Evolutionary conservation across 1,140 invertebrate genomes (phyloP).

Genomic region (Vanessa atalanta): DNA sequence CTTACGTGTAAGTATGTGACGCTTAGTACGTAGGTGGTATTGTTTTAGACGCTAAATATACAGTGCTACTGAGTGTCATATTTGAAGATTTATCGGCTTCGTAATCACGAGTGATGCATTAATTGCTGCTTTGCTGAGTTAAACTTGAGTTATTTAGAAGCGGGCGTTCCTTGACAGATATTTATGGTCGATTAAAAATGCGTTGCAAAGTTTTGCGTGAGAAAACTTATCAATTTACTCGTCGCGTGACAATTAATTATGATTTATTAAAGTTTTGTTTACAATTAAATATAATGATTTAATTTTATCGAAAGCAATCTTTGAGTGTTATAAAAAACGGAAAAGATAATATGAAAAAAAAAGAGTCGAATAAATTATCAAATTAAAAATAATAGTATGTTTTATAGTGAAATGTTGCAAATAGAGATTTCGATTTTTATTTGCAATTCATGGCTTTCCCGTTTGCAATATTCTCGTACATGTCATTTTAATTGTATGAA

Average conservation of each 20-base stretch:
- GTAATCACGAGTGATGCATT: conserved; percentile 9
- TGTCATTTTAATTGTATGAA: conserved; percentile 14
- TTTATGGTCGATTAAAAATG: conserved; percentile 3
- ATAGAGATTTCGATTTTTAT: background rate
- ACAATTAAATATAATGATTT: background rate
- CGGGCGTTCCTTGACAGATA: background rate
- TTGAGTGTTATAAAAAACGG: too few species aligned
- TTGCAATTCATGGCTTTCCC: background rate
- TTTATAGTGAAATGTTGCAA: too few species aligned
- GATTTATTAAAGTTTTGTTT: background rate
- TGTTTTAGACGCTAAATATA: conserved; percentile 42
- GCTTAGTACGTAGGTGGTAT: conserved; percentile 38
- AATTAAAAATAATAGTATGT: too few species aligned
- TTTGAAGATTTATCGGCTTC: conserved; percentile 20
- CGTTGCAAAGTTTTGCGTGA: background rate
- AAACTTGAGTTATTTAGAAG: conserved; percentile 5
- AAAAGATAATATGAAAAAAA: too few species aligned
- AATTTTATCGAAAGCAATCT: background rate
- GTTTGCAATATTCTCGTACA: background rate
- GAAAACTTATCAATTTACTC: background rate
- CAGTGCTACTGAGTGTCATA: conserved; percentile 32
- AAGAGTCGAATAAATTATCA: too few species aligned
- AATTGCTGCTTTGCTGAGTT: conserved; percentile 7
- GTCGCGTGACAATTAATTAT: background rate
- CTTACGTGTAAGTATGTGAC: conserved; percentile 44